Percentiles rank a stretch among this genome's conserved stretches.
Evolutionary conservation across 2,797 vertebrate species (phyloP).

Genomic region (Poecilia picta): DNA sequence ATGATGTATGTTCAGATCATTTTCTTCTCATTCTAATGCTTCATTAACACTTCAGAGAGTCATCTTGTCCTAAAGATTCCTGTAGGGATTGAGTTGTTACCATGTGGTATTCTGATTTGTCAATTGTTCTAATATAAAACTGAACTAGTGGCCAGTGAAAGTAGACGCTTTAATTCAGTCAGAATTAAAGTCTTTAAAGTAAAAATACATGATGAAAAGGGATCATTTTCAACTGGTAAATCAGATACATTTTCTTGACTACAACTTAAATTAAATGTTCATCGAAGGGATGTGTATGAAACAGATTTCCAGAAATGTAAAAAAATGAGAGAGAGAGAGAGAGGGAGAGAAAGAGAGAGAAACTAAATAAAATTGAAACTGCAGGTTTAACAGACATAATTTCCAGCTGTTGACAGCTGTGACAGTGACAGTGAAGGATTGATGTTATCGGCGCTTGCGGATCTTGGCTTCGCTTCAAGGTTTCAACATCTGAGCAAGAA

Average conservation of each 20-base stretch:
- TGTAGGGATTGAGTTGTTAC: not conserved
- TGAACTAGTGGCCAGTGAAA: not conserved
- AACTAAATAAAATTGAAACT: not conserved
- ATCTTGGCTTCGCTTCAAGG: slow-evolving; percentile 50
- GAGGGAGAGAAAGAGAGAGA: not conserved
- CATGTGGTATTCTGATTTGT: not conserved
- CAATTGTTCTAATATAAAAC: not conserved
- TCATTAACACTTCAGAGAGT: not conserved
- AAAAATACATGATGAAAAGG: not conserved
- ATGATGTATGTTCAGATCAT: not conserved
- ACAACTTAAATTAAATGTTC: not conserved
- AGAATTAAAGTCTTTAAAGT: not conserved
- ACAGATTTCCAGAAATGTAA: not conserved
- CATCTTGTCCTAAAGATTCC: not conserved
- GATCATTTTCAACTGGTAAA: not conserved
- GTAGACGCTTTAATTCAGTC: not conserved
- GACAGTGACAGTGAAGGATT: slow-evolving; percentile 8
- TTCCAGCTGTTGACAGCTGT: slow-evolving; percentile 6
- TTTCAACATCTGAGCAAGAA: slow-evolving; percentile 43
- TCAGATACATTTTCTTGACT: not conserved
- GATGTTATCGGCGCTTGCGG: slow-evolving; percentile 38
- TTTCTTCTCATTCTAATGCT: not conserved
- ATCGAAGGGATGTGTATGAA: not conserved
- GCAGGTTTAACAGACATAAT: not conserved
- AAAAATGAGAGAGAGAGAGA: not conserved